Conservation (phyloP, 53 echinoderm and acorn worm genomes). For the Mesocentrotus franciscanus region DNA sequence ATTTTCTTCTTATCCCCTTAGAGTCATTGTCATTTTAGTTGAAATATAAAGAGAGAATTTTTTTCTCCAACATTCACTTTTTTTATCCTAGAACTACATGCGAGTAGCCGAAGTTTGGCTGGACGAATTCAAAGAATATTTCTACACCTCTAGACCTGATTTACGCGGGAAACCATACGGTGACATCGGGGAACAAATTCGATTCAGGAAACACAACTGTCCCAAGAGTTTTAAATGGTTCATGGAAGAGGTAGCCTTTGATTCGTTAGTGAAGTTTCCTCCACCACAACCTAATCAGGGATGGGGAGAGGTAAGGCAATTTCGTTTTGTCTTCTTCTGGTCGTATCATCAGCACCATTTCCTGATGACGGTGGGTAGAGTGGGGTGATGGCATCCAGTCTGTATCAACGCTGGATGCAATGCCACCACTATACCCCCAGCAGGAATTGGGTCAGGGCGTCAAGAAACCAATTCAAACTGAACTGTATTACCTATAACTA, state of each 20-base stretch:
- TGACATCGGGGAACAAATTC: conserved; percentile 85
- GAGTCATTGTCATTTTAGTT: too few relatives aligned
- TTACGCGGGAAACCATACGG: conserved; percentile 88
- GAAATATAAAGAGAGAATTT: not conserved
- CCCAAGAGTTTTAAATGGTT: conserved; percentile 94
- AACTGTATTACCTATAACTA: too few relatives aligned
- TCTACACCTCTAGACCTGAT: conserved; percentile 86
- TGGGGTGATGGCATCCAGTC: too few relatives aligned
- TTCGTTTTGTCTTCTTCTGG: not conserved
- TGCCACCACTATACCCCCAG: too few relatives aligned
- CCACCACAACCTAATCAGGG: conserved; percentile 85
- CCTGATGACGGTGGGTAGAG: too few relatives aligned
- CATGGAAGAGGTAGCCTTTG: conserved; percentile 93
- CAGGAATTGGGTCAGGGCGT: too few relatives aligned
- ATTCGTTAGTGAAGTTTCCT: conserved; percentile 84
- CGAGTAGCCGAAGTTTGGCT: conserved; percentile 97
- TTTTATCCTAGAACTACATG: conserved; percentile 85
- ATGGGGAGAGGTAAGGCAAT: conserved; percentile 88
- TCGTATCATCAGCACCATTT: too few relatives aligned
- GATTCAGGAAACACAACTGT: conserved; percentile 83
- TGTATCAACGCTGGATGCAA: too few relatives aligned
- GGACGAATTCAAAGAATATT: conserved; percentile 90
- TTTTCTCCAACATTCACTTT: not conserved
- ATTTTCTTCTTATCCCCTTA: too few relatives aligned
- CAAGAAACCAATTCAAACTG: too few relatives aligned